A percentile compares a stretch with the other conserved stretches of the same genome.
Conservation (phyloP, 1,140 invertebrate species). For the Zeugodacus cucurbitae region DNA sequence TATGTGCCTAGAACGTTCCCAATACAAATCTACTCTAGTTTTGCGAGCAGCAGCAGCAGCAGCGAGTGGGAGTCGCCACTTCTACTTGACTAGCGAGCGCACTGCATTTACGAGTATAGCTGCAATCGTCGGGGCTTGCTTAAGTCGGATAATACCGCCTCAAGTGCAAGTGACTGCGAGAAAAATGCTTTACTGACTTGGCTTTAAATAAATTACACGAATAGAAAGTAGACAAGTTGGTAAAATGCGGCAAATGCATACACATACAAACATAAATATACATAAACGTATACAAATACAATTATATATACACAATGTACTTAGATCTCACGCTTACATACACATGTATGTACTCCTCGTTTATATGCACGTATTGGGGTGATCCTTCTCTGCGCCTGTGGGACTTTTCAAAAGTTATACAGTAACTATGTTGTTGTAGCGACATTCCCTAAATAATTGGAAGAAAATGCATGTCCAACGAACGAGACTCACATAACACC, state of each 20-base stretch:
- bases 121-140: conserved; percentile 22
- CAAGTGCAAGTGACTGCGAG: conserved; percentile 35
- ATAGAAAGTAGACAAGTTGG: conserved; percentile 34
- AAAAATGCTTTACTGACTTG: conserved; percentile 39
- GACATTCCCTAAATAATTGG: too few relatives aligned
- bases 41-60: too few relatives aligned
- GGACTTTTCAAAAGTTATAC: too few relatives aligned
- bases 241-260: background rate
- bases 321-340: background rate
- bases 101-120: conserved; percentile 14
- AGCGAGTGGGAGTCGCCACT: background rate
- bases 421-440: too few relatives aligned
- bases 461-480: too few relatives aligned
- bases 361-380: background rate
- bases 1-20: conserved; percentile 25
- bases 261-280: background rate
- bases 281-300: background rate
- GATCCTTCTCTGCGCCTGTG: background rate
- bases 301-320: background rate
- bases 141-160: conserved; percentile 36
- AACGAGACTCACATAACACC: too few relatives aligned
- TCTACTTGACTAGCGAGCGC: conserved; percentile 23
- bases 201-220: conserved; percentile 39
- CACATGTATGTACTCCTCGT: background rate
- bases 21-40: conserved; percentile 29